Evolutionary conservation across 2,113 vertebrate species (phyloP).

Genomic region (Rhinolophus sinicus): DNA sequence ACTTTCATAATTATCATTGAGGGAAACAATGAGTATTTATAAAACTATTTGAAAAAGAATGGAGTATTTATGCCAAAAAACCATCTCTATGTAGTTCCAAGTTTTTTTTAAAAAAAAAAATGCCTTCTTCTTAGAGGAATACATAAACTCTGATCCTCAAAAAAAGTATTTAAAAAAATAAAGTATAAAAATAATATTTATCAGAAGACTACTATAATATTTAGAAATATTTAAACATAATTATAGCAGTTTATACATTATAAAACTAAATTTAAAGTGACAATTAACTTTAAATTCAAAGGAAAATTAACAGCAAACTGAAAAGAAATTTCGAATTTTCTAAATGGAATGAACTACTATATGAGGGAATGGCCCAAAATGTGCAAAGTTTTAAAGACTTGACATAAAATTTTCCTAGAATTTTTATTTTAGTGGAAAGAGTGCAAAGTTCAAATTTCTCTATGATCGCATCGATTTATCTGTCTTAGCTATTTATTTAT

Average conservation of each 20-base stretch:
- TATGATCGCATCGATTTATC: background rate
- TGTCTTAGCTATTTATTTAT: background rate
- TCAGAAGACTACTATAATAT: background rate
- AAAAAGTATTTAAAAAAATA: background rate
- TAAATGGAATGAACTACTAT: background rate
- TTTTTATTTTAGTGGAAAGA: background rate
- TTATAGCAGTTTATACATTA: background rate
- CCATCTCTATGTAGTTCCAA: background rate
- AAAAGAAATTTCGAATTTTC: background rate
- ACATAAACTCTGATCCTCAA: slow-evolving; percentile 14
- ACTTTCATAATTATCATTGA: background rate
- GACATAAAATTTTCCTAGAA: background rate
- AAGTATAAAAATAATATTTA: background rate
- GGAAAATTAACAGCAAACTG: background rate
- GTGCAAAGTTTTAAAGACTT: background rate
- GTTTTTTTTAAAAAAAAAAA: background rate
- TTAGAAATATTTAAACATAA: background rate
- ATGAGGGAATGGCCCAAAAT: background rate
- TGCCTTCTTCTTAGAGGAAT: background rate
- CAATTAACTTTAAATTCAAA: background rate
- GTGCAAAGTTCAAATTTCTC: background rate
- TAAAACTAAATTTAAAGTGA: background rate
- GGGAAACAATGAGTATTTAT: slow-evolving; percentile 8
- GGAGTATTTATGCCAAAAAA: background rate
- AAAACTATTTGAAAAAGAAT: background rate